A percentile compares a stretch with the other conserved stretches of the same genome.
Conservation (phyloP, 1,140 invertebrate genomes). For the Trichonephila inaurata region DNA sequence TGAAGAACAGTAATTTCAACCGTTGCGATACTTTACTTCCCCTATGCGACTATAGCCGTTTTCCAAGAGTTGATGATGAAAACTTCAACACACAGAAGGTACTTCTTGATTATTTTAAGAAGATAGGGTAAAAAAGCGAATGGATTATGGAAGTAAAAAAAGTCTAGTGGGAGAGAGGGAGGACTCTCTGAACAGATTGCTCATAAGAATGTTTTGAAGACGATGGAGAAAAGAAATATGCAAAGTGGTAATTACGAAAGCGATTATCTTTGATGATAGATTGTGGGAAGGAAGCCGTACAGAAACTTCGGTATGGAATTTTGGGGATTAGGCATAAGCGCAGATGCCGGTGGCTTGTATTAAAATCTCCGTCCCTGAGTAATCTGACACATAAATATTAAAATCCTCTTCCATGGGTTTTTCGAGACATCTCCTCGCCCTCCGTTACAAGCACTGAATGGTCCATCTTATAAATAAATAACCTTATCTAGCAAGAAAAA, state of each 20-base stretch:
- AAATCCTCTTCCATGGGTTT: constrained; percentile 49
- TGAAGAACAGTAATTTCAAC: constrained; percentile 48
- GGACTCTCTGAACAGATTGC: constrained; percentile 49
- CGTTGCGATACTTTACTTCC: background rate
- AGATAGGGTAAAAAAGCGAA: background rate
- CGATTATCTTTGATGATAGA: constrained; percentile 72
- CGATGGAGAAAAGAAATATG: constrained; percentile 60
- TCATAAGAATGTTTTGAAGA: constrained; percentile 51
- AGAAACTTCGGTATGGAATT: constrained; percentile 51
- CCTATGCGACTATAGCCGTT: constrained; percentile 12
- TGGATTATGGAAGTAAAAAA: constrained; percentile 3
- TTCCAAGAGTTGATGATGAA: background rate
- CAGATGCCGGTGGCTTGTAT: constrained; percentile 46
- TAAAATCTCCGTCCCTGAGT: constrained; percentile 20
- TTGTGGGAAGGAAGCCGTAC: constrained; percentile 48
- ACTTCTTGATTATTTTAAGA: constrained; percentile 59
- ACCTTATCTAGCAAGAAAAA: constrained; percentile 2
- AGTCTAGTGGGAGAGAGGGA: background rate
- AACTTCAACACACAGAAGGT: constrained; percentile 36
- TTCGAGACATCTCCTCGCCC: constrained; percentile 11
- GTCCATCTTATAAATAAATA: constrained; percentile 46
- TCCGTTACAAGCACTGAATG: background rate
- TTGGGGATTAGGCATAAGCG: constrained; percentile 8
- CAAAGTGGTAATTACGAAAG: constrained; percentile 72
- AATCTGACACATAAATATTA: constrained; percentile 59